These are phyloP conservation scores for Tragopan temminckii DNA, from an alignment of 2,797 vertebrate species.

Conservation along the genomic window DNA sequence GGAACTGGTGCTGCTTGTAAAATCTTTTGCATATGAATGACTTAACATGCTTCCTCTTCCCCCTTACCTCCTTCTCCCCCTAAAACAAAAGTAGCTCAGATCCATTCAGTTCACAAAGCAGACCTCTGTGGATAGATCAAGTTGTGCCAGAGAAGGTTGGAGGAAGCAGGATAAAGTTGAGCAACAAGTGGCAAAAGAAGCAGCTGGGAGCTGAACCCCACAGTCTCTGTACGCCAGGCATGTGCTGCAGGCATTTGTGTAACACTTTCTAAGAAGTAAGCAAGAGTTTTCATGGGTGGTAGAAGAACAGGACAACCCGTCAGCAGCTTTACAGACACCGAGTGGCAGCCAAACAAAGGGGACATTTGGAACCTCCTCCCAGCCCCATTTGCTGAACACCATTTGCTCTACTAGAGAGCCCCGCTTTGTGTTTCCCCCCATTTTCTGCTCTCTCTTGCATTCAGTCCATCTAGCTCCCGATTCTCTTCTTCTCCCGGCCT, in stretches of 20 bases:
- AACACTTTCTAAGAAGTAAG: neutral
- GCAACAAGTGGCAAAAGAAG: neutral
- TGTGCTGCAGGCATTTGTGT: fast-evolving
- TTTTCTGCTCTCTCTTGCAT: neutral
- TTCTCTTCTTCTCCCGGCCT: neutral
- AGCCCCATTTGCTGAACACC: neutral
- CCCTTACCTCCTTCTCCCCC: too few species aligned
- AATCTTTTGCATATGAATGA: neutral
- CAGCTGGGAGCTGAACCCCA: neutral
- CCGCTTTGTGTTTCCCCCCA: neutral
- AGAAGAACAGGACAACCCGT: neutral
- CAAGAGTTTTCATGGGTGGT: neutral
- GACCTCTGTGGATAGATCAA: neutral
- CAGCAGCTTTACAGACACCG: neutral
- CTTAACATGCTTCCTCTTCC: neutral
- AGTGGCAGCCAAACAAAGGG: neutral
- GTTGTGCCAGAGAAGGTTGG: neutral
- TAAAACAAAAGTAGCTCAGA: neutral
- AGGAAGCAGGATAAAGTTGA: neutral
- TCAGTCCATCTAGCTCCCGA: neutral
- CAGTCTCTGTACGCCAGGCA: fast-evolving
- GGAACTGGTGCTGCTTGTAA: neutral
- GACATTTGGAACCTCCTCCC: neutral
- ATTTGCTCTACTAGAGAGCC: neutral
- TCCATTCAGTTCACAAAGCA: neutral